Evolutionary conservation across 2,113 vertebrate genomes (phyloP), one percentile per base, ranked within the genome.

Genomic region (Ictalurus furcatus): DNA sequence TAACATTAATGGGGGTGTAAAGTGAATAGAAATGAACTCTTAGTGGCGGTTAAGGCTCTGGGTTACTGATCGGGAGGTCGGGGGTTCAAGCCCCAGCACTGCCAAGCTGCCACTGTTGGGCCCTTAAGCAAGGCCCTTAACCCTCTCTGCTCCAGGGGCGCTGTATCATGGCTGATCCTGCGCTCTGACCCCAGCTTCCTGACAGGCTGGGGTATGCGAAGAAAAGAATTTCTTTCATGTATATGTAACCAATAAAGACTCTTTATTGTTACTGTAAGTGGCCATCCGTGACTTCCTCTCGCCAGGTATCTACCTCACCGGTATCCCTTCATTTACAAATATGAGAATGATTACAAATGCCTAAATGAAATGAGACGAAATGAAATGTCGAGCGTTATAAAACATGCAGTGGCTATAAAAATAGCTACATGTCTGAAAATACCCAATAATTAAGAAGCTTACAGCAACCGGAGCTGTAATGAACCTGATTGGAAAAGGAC

Each of bases 371-470:
- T 37, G 9, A 23, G 7, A 59, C 80, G 11, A 19, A 61, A 58
- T 82, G 17, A 44, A 44, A 44, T 34, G 54, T 58, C 54, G 3
- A 21, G 2, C 2, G 3, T 17, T 30, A 82, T 5, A 82, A 82
- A 82, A 81, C 79, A 34, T 58, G 28, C 19, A 59, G 30, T 37
- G 30, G 56, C 11, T 58, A 61, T 83, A 83, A 83, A 83, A 83
- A 83, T 82, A 59, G n/a, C 28, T 23, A 4, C n/a, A 12, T 21
- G 19, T 5, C 54, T 83, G 56, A 59, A 83, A 83, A 59, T 59
- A 83, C 80, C 56, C 56, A 23, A 61, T 83, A 83, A 83, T 83
- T 83, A 83, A 37, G 19, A 58, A 83, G 80, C 30, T 59, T 59
- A 83, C 59, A n/a, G 76, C 44, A 52, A 79, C 4, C 6, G 6